phyloP scores from a whole-genome alignment of 1,140 invertebrate species.

The Neodiprion pinetum region DNA sequence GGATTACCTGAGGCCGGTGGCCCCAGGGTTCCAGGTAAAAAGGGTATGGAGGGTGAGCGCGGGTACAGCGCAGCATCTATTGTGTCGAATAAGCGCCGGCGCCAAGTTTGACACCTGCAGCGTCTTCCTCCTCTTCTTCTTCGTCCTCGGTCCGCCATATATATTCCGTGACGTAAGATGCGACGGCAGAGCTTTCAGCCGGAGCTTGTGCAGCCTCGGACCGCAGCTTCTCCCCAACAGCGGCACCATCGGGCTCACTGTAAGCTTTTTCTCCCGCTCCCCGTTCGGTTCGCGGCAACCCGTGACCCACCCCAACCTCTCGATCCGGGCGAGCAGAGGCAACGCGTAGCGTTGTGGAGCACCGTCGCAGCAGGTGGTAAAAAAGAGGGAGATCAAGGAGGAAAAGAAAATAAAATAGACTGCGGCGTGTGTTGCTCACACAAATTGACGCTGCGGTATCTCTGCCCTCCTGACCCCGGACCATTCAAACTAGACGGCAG shows the following conservation, averaged over 20 bases:
- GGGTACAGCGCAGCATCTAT: conserved; percentile 6
- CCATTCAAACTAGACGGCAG: too few species aligned
- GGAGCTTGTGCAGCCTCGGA: not conserved
- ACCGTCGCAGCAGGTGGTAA: not conserved
- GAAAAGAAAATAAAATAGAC: not conserved
- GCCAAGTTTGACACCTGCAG: conserved; percentile 31
- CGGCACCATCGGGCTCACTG: not conserved
- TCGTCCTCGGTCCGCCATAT: conserved; percentile 11
- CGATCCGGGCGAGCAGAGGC: not conserved
- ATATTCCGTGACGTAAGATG: not conserved
- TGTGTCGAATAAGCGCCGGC: conserved; percentile 37
- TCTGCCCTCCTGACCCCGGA: too few species aligned
- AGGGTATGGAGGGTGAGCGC: conserved; percentile 26
- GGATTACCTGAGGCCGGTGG: too few species aligned
- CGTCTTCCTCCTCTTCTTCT: conserved; percentile 21
- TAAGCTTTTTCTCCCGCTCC: conserved; percentile 9
- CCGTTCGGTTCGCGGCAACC: not conserved
- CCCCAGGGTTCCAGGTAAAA: too few species aligned
- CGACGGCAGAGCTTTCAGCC: conserved; percentile 9
- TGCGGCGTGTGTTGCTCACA: not conserved
- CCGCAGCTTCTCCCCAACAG: not conserved
- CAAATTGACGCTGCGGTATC: not conserved
- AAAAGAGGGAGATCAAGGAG: not conserved
- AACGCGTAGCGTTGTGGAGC: not conserved
- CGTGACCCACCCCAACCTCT: conserved; percentile 5